Evolutionary conservation across 2,797 vertebrate species (phyloP), one percentile per base, ranked within the genome.

Genomic region (Tachyglossus aculeatus): DNA sequence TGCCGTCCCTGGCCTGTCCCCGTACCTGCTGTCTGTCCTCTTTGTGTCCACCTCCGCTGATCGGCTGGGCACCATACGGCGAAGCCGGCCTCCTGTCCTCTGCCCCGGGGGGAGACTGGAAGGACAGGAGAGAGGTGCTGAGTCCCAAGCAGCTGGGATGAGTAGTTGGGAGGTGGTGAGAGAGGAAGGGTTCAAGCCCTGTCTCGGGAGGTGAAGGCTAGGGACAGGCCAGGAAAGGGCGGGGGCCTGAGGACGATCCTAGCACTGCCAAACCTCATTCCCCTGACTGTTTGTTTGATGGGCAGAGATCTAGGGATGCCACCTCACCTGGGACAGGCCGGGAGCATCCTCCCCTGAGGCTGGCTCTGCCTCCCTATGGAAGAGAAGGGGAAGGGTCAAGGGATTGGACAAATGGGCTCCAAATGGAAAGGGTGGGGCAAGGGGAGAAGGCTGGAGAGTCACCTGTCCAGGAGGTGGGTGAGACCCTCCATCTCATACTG

Each of bases 21-120:
- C 40, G 34, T 37, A 75, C 80, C 71, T 82, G 71, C 25, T 78
- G 71, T 31, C 74, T 71, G 38, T 82, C 79, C 10, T 62, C 31
- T 22, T 82, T 77, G 21, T 67, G 71, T 19, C 51, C 67, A 13
- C 74, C 71, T 3, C 75, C 74, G 1, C n/a, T 66, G 9, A 40
- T 45, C 25, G 67, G 5, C 13, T 66, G 70, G 1, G 74, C 74
- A 4, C 56, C 67, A 29, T 47, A 31, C 31, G 60, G 56, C 7
- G 67, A 66, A 6, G 54, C 51, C 11, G 27, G n/a, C 12, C 32
- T 59, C 8, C 54, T 45, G 56, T 36, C 31, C 15, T 24, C 64
- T 34, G 10, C 33, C 60, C 50, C 62, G 14, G 51, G 25, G 9
- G 43, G 43, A 21, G 45, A 41, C 66, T 69, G 37, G n/a, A 41